Base-by-base conservation (phyloP, 2,888 invertebrate species). In the Falcaria lacertinaria region DNA sequence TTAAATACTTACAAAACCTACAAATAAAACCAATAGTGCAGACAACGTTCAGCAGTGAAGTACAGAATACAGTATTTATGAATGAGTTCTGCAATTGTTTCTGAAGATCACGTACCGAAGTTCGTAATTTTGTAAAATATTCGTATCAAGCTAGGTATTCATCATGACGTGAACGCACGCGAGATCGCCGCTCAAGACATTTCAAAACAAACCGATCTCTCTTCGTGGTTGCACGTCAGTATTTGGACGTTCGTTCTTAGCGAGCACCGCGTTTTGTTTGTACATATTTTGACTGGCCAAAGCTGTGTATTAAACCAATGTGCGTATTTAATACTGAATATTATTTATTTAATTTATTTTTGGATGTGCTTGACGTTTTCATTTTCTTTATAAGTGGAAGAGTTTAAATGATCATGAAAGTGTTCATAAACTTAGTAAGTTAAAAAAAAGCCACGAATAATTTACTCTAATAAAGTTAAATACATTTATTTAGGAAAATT, bases 201-300 rank as follows among this genome's bases (percentile, higher is more conserved):
- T 74, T 87, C 76, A 82, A 87, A 87, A 87, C 80, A 87, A 87
- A 86, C 87, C 54, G 56, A 72, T 76, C 75, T 60, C 58, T 64
- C 64, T 63, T 56, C 66, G 57, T 53, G 51, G 53, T 48, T 51
- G 42, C 55, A 65, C 70, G 75, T 75, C 74, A 73, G 74, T 73
- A 68, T 68, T 69, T 68, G 57, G 70, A 74, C 78, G 65, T 60
- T 60, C 61, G 72, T 76, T 76, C 52, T 59, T 69, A 64, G 64
- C 79, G 60, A 11, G 63, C 63, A 66, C 72, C 73, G 71, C 68
- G 65, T 61, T 60, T 66, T 75, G 74, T 80, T 71, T 67, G 62
- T 76, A 80, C 74, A 80, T 86, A 80, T 87, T 87, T 82, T 87
- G 88, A 87, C 81, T 74, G 62, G 62, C 67, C 69, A 69, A 75